Percentiles rank a stretch among this genome's conserved stretches.
Evolutionary conservation across 2,888 invertebrate species (phyloP).

Genomic region (Aspidiotus rigidus): DNA sequence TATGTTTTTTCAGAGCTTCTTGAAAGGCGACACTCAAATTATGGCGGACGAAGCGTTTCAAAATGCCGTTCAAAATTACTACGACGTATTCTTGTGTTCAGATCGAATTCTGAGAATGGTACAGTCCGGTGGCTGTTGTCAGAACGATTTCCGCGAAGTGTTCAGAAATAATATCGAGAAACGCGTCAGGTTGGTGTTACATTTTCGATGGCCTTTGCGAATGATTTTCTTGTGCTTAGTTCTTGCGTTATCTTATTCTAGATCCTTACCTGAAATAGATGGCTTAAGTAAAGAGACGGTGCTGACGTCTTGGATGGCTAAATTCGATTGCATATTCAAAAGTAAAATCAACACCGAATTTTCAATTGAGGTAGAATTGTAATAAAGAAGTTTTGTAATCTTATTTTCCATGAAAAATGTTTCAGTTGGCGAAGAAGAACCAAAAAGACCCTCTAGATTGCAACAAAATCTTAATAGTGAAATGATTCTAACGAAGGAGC

Average conservation of each 20-base stretch:
- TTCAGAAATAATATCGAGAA: conserved; percentile 98
- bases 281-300: conserved; percentile 98
- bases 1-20: conserved; percentile 77
- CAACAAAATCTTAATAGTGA: conserved; percentile 88
- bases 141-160: conserved; percentile 97
- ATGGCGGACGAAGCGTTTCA: conserved; percentile 97
- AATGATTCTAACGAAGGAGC: conserved; percentile 93
- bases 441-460: conserved; percentile 74
- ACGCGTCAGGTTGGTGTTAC: conserved; percentile 64
- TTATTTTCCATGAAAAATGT: not conserved
- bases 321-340: conserved; percentile 97
- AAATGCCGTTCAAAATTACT: conserved; percentile 93
- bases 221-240: conserved; percentile 1
- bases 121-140: conserved; percentile 93
- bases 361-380: not conserved
- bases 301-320: conserved; percentile 97
- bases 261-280: conserved; percentile 97
- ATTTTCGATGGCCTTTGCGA: not conserved
- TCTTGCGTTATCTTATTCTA: conserved; percentile 42
- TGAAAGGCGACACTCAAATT: conserved; percentile 97
- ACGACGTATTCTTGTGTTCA: conserved; percentile 92
- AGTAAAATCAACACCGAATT: conserved; percentile 49
- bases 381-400: not conserved
- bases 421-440: conserved; percentile 70
- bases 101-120: conserved; percentile 96